phyloP scores from a whole-genome alignment of 2,888 invertebrate genomes.

The Chrysopilus asiliformis region DNA sequence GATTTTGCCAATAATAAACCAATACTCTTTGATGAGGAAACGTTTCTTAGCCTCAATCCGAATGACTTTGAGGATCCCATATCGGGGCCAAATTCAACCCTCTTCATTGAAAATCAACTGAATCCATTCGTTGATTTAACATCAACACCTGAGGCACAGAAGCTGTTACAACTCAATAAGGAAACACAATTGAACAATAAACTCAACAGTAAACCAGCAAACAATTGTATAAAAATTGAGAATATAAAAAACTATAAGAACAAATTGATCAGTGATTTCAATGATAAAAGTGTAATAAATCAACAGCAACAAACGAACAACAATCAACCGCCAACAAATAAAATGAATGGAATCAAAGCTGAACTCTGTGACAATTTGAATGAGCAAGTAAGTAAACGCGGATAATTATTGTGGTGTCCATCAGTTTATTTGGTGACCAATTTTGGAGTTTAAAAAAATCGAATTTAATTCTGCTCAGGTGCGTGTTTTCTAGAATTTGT shows the following conservation, averaged over 20 bases:
- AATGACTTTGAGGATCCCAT: conserved; percentile 31
- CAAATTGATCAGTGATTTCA: conserved; percentile 32
- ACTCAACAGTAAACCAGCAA: conserved; percentile 25
- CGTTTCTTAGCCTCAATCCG: conserved; percentile 36
- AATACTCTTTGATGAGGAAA: conserved; percentile 34
- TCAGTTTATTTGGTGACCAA: conserved; percentile 14
- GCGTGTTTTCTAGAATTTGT: no score
- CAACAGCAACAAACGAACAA: conserved; percentile 12
- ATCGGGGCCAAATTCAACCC: conserved; percentile 29
- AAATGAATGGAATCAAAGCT: conserved; percentile 33
- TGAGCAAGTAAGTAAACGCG: conserved; percentile 37
- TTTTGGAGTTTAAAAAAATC: no score
- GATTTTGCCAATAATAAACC: conserved; percentile 25
- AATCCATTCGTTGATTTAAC: background rate
- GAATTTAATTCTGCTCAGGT: no score
- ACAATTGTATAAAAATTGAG: conserved; percentile 33
- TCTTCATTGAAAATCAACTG: conserved; percentile 30
- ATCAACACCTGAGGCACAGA: background rate
- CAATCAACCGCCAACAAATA: conserved; percentile 12
- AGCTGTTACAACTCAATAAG: conserved; percentile 1
- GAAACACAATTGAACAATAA: conserved; percentile 8
- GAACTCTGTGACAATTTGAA: conserved; percentile 36
- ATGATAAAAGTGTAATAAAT: conserved; percentile 16
- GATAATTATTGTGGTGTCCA: conserved; percentile 9
- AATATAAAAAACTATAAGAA: conserved; percentile 35